Percentiles rank a stretch among this genome's conserved stretches.
phyloP scores from a whole-genome alignment of 1,140 invertebrate genomes.

The Drosophila punjabiensis region DNA sequence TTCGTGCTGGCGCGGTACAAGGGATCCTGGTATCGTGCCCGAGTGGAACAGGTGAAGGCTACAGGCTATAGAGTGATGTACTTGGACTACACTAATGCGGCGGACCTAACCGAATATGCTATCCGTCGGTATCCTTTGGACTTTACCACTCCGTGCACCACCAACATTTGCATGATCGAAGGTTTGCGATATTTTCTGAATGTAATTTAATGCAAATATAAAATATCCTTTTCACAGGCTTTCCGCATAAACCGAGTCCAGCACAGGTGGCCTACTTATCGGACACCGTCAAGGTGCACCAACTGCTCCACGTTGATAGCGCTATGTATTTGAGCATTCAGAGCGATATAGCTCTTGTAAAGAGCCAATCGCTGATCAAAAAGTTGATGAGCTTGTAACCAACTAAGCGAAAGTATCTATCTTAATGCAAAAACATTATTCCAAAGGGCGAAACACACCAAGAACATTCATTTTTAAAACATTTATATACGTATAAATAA shows the following conservation, averaged over 20 bases:
- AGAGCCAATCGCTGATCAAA: constrained; percentile 18
- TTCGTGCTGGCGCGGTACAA: constrained; percentile 65
- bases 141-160: constrained; percentile 49
- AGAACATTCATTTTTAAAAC: constrained; percentile 51
- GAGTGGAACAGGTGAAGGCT: constrained; percentile 47
- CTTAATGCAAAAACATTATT: background rate
- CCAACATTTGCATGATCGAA: constrained; percentile 68
- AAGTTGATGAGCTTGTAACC: constrained; percentile 26
- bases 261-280: constrained; percentile 49
- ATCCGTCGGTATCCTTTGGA: constrained; percentile 71
- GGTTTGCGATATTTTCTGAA: constrained; percentile 29
- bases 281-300: constrained; percentile 26
- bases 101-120: constrained; percentile 27
- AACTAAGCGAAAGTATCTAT: no score
- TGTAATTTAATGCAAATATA: background rate
- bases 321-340: constrained; percentile 38
- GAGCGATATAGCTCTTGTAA: constrained; percentile 44
- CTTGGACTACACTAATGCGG: constrained; percentile 64
- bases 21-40: constrained; percentile 60
- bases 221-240: constrained; percentile 18
- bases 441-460: background rate
- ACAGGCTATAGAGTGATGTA: constrained; percentile 47
- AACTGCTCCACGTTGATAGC: constrained; percentile 45
- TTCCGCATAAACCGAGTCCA: constrained; percentile 43
- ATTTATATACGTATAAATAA: constrained; percentile 74